Conservation (phyloP, 2,888 invertebrate genomes). For the Agrotis ipsilon region DNA sequence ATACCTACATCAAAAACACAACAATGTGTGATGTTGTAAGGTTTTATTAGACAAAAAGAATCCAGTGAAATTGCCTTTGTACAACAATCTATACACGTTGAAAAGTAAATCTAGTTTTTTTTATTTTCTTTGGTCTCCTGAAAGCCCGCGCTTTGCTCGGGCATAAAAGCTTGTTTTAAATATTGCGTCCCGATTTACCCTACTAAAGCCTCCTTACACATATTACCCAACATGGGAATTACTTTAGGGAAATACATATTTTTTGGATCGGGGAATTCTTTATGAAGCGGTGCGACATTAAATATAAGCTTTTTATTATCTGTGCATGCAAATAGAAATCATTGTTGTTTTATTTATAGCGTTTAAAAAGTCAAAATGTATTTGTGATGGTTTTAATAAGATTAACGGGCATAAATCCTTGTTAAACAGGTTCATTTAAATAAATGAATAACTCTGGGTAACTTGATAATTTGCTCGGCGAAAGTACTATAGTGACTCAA, state of each 20-base stretch:
- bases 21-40: constrained; percentile 45
- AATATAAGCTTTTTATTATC: constrained; percentile 45
- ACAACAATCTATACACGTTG: constrained; percentile 72
- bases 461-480: neutral
- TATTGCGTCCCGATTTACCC: constrained; percentile 86
- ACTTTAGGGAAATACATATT: constrained; percentile 77
- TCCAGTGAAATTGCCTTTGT: constrained; percentile 70
- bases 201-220: constrained; percentile 81
- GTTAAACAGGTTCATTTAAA: neutral
- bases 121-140: constrained; percentile 81
- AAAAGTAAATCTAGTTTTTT: constrained; percentile 83
- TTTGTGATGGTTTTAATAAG: neutral
- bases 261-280: constrained; percentile 70
- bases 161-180: constrained; percentile 87
- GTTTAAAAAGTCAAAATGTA: constrained; percentile 3
- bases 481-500: neutral
- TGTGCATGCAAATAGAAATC: constrained; percentile 28
- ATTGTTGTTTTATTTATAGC: constrained; percentile 27
- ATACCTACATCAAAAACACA: constrained; percentile 40
- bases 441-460: neutral
- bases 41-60: constrained; percentile 64
- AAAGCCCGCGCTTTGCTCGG: constrained; percentile 80
- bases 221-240: constrained; percentile 79
- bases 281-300: constrained; percentile 53
- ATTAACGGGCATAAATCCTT: neutral